Evolutionary conservation across 1,140 invertebrate species (phyloP).

Genomic region (Matsumurasca onukii): DNA sequence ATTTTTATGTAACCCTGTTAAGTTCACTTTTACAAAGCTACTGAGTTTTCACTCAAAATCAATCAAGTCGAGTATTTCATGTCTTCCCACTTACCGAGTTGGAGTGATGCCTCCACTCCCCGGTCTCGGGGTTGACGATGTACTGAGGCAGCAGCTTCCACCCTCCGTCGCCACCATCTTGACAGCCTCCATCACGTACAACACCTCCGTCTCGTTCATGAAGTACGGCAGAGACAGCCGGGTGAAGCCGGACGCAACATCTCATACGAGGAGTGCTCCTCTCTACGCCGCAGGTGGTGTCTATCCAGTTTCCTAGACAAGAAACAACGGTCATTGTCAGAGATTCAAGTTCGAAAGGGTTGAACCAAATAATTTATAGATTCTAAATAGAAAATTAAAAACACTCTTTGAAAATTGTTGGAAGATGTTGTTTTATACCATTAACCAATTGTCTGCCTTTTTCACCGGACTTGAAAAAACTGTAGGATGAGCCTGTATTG

Average conservation of each 20-base stretch:
- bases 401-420: too few species aligned
- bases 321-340: background rate
- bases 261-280: conserved; percentile 66
- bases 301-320: conserved; percentile 57
- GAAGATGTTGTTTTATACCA: too few species aligned
- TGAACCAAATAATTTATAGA: too few species aligned
- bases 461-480: too few species aligned
- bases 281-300: conserved; percentile 57
- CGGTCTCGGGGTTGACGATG: conserved; percentile 80
- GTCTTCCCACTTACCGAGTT: conserved; percentile 67
- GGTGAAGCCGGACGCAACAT: conserved; percentile 84
- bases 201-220: conserved; percentile 73
- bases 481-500: too few species aligned
- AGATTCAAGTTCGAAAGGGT: too few species aligned
- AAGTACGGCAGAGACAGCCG: conserved; percentile 86
- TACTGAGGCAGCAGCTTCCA: conserved; percentile 91
- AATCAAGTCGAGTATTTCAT: too few species aligned
- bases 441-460: too few species aligned
- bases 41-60: too few species aligned
- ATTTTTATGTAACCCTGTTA: too few species aligned
- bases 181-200: conserved; percentile 81
- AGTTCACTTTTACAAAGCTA: too few species aligned
- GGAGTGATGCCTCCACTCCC: conserved; percentile 85
- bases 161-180: conserved; percentile 86
- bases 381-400: too few species aligned